A percentile compares a stretch with the other conserved stretches of the same genome.
Evolutionary conservation across 2,113 vertebrate species (phyloP).

Genomic region (Rhinopomastus cyanomelas): DNA sequence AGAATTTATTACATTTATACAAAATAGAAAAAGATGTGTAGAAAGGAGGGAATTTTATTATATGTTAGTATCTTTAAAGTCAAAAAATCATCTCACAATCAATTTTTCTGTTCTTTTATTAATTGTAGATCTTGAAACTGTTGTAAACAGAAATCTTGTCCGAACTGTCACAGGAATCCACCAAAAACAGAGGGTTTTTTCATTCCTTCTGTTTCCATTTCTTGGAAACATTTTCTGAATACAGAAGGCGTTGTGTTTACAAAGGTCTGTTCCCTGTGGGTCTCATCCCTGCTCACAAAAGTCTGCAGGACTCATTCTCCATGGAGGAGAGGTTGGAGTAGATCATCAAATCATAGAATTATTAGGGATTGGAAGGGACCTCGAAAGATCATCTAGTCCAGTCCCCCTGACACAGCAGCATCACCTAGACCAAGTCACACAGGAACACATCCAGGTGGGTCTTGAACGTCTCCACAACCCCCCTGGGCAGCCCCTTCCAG

Average conservation of each 20-base stretch:
- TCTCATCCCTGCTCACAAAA: neutral
- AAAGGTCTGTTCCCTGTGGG: too few species aligned
- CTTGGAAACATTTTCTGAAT: neutral
- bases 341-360: too few species aligned
- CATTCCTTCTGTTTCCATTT: neutral
- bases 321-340: too few species aligned
- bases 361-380: too few species aligned
- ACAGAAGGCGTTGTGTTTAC: neutral
- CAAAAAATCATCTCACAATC: neutral
- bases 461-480: too few species aligned
- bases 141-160: neutral
- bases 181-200: accelerated
- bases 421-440: too few species aligned
- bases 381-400: too few species aligned
- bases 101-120: neutral
- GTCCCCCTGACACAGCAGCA: too few species aligned
- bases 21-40: neutral
- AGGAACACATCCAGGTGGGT: too few species aligned
- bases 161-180: neutral
- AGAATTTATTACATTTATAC: neutral
- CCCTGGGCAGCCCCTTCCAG: too few species aligned
- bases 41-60: neutral
- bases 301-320: neutral
- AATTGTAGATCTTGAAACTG: neutral
- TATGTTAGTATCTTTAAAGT: neutral